Base-by-base conservation (phyloP, 1,140 invertebrate genomes). In the Orchestia grillus region DNA sequence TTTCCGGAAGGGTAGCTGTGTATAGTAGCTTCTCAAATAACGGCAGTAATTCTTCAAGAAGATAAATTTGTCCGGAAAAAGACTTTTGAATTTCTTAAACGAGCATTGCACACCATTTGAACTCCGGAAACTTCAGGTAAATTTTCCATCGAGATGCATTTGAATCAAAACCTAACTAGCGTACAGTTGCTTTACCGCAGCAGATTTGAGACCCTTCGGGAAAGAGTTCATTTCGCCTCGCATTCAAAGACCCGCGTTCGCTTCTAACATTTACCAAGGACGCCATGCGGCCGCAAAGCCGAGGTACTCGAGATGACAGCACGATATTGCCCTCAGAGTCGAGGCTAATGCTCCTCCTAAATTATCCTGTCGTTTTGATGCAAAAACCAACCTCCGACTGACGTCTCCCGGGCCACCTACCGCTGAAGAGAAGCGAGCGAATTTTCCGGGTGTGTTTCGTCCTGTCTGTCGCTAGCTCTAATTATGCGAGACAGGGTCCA, bases 251-350 rank as follows among this genome's bases (percentile, higher is more conserved):
- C 62, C 62, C 62, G 11, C 62, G 28, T 28, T 19, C 62, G 28
- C 62, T 77, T 77, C 28, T 1, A 77, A 77, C 28, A 77, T 77
- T 36, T 77, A 36, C 62, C 62, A 8, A 8, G 28, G 62, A 77
- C 62, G 62, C 11, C 11, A 77, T 3, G 62, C 62, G 36, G 62
- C 62, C 62, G 62, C 62, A 36, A 77, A 77, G 62, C 28, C 62
- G 62, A 77, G 62, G 62, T 77, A 77, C 88, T 91, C 88, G 88
- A 91, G 88, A 44, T 91, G 88, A 91, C 88, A 91, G 44, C 41
- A 91, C 41, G 88, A 91, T 91, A 91, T 91, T 42, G 41, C 88
- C 44, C 88, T 91, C 15, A 91, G 88, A 91, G 88, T 42, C 41
- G 3, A 42, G 41, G 88, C 88, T 91, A 91, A 91, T 91, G 88